Evolutionary conservation across 2,113 vertebrate genomes (phyloP).

Genomic region (Camelus bactrianus): DNA sequence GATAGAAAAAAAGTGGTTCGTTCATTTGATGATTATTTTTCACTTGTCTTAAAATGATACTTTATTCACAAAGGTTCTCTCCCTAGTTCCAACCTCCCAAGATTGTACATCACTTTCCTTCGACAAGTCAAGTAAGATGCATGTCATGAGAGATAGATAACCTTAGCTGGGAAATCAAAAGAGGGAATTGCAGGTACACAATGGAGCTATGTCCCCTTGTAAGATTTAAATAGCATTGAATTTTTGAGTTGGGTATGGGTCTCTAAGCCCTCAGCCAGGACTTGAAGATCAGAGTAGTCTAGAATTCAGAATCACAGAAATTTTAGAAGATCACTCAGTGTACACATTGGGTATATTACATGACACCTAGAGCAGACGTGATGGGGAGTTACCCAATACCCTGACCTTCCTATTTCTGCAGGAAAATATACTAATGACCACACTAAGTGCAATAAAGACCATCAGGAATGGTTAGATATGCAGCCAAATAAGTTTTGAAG

Average conservation of each 20-base stretch:
- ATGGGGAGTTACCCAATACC: neutral
- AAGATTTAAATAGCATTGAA: conserved; percentile 74
- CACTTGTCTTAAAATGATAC: conserved; percentile 4
- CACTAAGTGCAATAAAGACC: neutral
- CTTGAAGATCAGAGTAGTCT: neutral
- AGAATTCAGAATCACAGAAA: neutral
- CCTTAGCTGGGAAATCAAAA: conserved; percentile 60
- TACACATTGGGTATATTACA: neutral
- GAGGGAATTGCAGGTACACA: conserved; percentile 40
- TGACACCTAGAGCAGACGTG: neutral
- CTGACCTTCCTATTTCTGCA: neutral
- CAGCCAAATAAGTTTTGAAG: neutral
- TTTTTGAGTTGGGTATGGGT: conserved; percentile 74
- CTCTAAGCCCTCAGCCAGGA: neutral
- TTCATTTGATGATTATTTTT: conserved; percentile 17
- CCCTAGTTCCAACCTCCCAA: conserved; percentile 8
- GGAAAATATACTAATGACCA: neutral
- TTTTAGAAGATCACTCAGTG: neutral
- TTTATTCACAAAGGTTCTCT: neutral
- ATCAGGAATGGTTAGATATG: neutral
- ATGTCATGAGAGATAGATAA: conserved; percentile 25
- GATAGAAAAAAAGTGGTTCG: neutral
- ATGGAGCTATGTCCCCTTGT: conserved; percentile 56
- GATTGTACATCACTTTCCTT: neutral
- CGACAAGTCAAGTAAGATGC: conserved; percentile 63